Conservation (phyloP, 1,140 invertebrate genomes). For the Ceratina calcarata region DNA sequence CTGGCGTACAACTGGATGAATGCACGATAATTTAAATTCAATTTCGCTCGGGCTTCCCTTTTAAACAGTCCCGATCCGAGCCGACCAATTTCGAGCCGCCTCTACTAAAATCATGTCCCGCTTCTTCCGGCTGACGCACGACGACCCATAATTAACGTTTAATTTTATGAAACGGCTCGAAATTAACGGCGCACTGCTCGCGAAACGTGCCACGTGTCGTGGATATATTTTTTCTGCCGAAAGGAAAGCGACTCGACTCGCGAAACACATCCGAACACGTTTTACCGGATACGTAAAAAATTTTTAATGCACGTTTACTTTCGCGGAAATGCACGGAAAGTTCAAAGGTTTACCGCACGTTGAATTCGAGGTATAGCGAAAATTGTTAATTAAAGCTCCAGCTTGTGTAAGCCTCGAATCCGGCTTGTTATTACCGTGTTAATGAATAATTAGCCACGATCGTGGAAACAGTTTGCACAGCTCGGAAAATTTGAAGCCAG, state of each 20-base stretch:
- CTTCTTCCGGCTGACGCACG: not conserved
- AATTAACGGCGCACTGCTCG: not conserved
- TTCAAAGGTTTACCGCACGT: not conserved
- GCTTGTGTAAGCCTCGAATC: not conserved
- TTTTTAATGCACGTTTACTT: not conserved
- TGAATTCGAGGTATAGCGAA: not conserved
- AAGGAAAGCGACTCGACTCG: not conserved
- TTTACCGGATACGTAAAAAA: not conserved
- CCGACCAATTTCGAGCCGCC: not conserved
- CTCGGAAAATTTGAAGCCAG: not conserved
- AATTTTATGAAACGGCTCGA: not conserved
- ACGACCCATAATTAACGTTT: not conserved
- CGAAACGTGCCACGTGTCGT: not conserved
- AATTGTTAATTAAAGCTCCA: conserved; percentile 1
- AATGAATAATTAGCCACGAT: conserved; percentile 3
- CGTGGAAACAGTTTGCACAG: not conserved
- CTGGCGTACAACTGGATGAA: not conserved
- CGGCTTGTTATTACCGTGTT: not conserved
- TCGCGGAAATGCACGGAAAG: not conserved
- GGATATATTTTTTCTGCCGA: not conserved
- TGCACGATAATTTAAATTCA: not conserved
- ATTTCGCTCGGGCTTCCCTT: not conserved
- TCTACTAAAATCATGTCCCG: not conserved
- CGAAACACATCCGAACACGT: not conserved
- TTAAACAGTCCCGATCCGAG: not conserved